Conservation (phyloP, 2,797 vertebrate species). For the Betta splendens region DNA sequence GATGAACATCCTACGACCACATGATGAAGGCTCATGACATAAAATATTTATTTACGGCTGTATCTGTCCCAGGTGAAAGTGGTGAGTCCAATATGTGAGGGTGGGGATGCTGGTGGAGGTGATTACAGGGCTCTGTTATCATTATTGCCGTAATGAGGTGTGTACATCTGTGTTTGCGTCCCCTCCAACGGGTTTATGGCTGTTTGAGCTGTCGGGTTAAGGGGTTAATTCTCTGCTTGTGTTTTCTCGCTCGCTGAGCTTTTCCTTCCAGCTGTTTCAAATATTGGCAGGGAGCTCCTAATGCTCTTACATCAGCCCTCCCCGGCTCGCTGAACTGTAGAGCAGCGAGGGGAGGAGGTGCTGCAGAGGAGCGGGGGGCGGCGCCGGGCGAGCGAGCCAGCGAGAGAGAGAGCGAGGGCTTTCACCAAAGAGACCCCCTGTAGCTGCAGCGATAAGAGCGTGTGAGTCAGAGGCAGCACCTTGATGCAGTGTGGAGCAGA, state of each 20-base stretch:
- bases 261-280: conserved; percentile 64
- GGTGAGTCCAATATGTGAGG: conserved; percentile 44
- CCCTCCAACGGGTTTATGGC: conserved; percentile 41
- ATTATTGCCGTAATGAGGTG: conserved; percentile 23
- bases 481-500: conserved; percentile 54
- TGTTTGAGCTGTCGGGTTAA: conserved; percentile 46
- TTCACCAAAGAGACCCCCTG: conserved; percentile 64
- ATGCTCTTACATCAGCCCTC: conserved; percentile 48
- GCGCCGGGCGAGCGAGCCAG: conserved; percentile 42
- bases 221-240: conserved; percentile 60
- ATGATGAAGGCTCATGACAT: conserved; percentile 57
- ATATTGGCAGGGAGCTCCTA: conserved; percentile 44
- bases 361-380: conserved; percentile 42
- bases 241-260: conserved; percentile 59
- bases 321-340: conserved; percentile 47
- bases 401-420: conserved; percentile 41
- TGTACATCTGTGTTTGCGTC: conserved; percentile 36
- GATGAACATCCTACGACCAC: conserved; percentile 40
- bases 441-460: conserved; percentile 65
- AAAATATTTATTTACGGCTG: conserved; percentile 46
- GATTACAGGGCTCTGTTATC: conserved; percentile 28
- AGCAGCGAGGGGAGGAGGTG: conserved; percentile 33
- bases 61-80: conserved; percentile 8
- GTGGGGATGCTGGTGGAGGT: conserved; percentile 24
- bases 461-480: conserved; percentile 43